Conservation (phyloP, 2,797 vertebrate genomes). For the Natrix natrix region DNA sequence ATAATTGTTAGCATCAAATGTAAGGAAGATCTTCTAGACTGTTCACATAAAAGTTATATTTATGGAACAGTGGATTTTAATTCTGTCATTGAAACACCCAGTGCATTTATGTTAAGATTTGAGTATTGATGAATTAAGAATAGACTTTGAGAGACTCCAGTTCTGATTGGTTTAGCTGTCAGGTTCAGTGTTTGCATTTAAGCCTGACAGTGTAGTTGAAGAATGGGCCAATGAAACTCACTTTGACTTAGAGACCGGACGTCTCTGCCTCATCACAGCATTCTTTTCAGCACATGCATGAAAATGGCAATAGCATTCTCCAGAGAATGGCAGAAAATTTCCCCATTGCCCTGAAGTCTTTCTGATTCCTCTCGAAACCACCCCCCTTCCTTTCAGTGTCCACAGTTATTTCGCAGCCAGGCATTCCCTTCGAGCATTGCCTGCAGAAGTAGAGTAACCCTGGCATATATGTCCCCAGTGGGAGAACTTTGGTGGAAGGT, state of each 20-base stretch:
- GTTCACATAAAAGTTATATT: conserved; percentile 51
- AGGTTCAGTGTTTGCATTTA: conserved; percentile 57
- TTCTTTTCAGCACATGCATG: conserved; percentile 35
- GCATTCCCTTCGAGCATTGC: conserved; percentile 63
- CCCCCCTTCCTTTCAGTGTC: not conserved
- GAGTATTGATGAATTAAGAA: conserved; percentile 67
- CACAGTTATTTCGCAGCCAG: conserved; percentile 53
- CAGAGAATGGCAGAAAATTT: conserved; percentile 51
- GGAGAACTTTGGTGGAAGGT: conserved; percentile 69
- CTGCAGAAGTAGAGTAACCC: conserved; percentile 67
- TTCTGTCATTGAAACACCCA: conserved; percentile 67
- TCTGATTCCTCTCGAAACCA: conserved; percentile 37
- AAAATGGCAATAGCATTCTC: conserved; percentile 42
- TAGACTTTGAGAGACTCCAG: conserved; percentile 54
- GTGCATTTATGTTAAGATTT: conserved; percentile 66
- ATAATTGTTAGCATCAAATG: conserved; percentile 35
- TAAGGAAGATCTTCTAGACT: conserved; percentile 53
- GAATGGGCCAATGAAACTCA: conserved; percentile 11
- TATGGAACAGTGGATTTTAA: conserved; percentile 53
- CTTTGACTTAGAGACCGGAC: conserved; percentile 25
- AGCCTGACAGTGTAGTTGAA: conserved; percentile 34
- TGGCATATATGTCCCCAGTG: conserved; percentile 68
- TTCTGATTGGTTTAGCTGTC: conserved; percentile 57
- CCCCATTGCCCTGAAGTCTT: conserved; percentile 57
- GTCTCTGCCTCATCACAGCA: accelerated